Base-by-base conservation (phyloP, 2,797 vertebrate species). In the Acanthurus tractus region DNA sequence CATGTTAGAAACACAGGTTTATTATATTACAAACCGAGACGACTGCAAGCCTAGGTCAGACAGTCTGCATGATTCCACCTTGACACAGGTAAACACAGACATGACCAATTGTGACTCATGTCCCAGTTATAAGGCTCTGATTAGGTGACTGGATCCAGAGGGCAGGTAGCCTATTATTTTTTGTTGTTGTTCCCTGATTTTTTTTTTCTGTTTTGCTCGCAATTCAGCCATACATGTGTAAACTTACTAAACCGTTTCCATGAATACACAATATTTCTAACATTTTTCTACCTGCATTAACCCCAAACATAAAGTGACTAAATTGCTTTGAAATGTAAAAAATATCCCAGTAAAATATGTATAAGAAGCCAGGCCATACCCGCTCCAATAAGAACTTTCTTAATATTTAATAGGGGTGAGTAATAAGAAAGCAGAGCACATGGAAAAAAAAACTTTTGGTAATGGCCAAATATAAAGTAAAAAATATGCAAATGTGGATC, bases 81-180 rank as follows among this genome's bases (percentile, higher is more conserved):
- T 56, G 53, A 68, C 25, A 29, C 77, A 82, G 77, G 79, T 84
- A 80, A 83, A 85, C 70, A 70, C 66, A 83, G 83, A 82, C 79
- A 23, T 70, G 70, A 74, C 55, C 46, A 61, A 17, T 66, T 79
- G 50, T 88, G 77, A 84, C 76, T 84, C 68, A 78, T 59, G 55
- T 76, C 40, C n/a, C 63, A 78, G 52, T 78, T 57, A 65, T 63
- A 57, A 55, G 17, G 10, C 40, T 58, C 58, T 66, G 56, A 78
- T 73, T 61, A 42, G 56, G 20, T 73, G 45, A 57, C 20, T 2
- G 3, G 13, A 29, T 55, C 44, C 11, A 45, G 38, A 54, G 2
- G n/a, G 7, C 22, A 38, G 36, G 29, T 49, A 44, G 9, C 40
- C 9, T 58, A 5, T 68, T 65, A 12, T 61, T 72, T 40, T 67